These are phyloP conservation scores for Dendronephthya gigantea DNA, from an alignment of 64 coral and sea anemone genomes.

Conservation along the genomic window DNA sequence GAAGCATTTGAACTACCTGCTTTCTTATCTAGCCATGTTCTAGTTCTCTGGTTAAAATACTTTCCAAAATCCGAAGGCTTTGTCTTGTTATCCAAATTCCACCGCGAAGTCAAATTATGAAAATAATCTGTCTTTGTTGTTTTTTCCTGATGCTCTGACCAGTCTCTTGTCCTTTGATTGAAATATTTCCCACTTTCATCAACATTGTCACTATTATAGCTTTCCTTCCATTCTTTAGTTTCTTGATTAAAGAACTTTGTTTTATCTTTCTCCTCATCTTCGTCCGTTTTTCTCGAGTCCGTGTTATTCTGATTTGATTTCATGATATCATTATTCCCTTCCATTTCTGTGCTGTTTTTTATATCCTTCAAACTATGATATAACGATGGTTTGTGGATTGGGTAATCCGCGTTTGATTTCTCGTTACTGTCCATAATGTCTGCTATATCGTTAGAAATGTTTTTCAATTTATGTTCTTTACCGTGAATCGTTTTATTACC, in stretches of 20 bases:
- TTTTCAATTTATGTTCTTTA: not conserved
- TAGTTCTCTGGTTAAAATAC: conserved; percentile 4
- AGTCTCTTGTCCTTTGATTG: not conserved
- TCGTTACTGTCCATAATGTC: not conserved
- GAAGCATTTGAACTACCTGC: not conserved
- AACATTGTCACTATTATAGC: not conserved
- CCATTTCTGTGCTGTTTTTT: not conserved
- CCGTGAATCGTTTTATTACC: not conserved
- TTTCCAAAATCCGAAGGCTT: not conserved
- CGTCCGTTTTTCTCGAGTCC: not conserved
- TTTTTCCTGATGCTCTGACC: not conserved
- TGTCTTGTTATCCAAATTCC: not conserved
- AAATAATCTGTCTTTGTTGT: not conserved
- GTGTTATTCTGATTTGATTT: not conserved
- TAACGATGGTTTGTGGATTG: not conserved
- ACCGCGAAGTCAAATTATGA: not conserved
- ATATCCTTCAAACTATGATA: conserved; percentile 3
- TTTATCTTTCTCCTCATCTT: not conserved
- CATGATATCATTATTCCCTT: not conserved
- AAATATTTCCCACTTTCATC: conserved; percentile 3
- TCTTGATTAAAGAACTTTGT: conserved; percentile 3
- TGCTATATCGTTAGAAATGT: not conserved
- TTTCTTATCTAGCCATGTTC: not conserved
- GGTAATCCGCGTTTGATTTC: not conserved
- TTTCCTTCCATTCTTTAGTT: not conserved